phyloP scores from a whole-genome alignment of 2,113 vertebrate genomes.

The Pterophyllum scalare region DNA sequence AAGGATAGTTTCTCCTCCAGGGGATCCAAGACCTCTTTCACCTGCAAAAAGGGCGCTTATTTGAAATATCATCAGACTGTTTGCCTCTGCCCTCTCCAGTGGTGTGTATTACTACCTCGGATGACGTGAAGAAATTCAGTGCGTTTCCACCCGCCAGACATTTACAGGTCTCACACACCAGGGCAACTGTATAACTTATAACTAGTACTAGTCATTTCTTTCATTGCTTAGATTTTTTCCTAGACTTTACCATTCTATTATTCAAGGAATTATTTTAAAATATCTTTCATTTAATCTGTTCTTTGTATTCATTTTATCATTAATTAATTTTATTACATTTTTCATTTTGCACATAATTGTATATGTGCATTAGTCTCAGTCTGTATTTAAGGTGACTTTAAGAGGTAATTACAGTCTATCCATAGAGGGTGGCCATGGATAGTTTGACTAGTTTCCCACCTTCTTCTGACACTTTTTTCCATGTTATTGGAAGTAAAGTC shows the following conservation, averaged over 20 bases:
- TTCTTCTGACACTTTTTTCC: too few species aligned
- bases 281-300: not conserved
- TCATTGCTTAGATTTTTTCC: not conserved
- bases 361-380: too few species aligned
- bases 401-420: too few species aligned
- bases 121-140: not conserved
- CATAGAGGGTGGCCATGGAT: too few species aligned
- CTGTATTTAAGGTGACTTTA: too few species aligned
- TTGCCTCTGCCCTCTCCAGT: not conserved
- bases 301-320: too few species aligned
- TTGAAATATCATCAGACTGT: not conserved
- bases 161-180: not conserved
- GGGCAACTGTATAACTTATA: not conserved
- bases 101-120: not conserved
- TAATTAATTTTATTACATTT: too few species aligned
- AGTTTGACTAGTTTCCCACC: too few species aligned
- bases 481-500: too few species aligned
- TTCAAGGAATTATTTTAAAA: not conserved
- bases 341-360: too few species aligned
- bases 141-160: not conserved
- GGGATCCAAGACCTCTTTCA: constrained; percentile 27
- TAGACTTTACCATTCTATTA: not conserved
- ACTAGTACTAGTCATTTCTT: not conserved
- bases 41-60: constrained; percentile 22
- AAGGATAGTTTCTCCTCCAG: constrained; percentile 53